Percentiles rank a stretch among this genome's conserved stretches.
These are phyloP conservation scores for Leguminivora glycinivorella DNA, from an alignment of 1,140 invertebrate species.

Conservation along the genomic window DNA sequence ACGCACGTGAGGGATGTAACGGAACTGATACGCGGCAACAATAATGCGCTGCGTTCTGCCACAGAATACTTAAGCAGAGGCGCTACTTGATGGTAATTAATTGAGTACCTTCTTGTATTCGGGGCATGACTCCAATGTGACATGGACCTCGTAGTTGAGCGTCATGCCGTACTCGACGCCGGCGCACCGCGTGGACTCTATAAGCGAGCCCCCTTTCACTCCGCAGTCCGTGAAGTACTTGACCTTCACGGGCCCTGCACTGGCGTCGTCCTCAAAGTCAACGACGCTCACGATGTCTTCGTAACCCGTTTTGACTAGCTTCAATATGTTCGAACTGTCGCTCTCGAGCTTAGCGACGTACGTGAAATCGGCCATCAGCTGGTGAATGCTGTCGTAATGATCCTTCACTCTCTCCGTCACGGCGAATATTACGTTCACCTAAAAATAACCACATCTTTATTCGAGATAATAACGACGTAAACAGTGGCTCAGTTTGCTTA, in stretches of 20 bases:
- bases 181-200: conserved; percentile 75
- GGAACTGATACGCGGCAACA: conserved; percentile 18
- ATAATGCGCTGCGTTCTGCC: conserved; percentile 7
- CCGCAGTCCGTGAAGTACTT: conserved; percentile 81
- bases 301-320: conserved; percentile 81
- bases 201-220: conserved; percentile 61
- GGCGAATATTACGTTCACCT: conserved; percentile 83
- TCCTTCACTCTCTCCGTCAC: conserved; percentile 77
- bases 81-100: conserved; percentile 28
- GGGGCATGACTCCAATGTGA: conserved; percentile 78
- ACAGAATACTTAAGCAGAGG: conserved; percentile 20
- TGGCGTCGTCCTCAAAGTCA: conserved; percentile 79
- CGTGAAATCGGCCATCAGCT: conserved; percentile 77
- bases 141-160: conserved; percentile 79
- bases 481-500: conserved; percentile 34
- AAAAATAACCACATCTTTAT: conserved; percentile 39
- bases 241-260: conserved; percentile 72
- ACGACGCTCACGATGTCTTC: conserved; percentile 80
- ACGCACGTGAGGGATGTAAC: conserved; percentile 19
- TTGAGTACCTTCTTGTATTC: conserved; percentile 63
- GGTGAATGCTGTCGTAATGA: conserved; percentile 78
- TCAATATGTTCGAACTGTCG: conserved; percentile 82
- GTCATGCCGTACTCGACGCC: conserved; percentile 79
- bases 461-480: conserved; percentile 30
- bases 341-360: conserved; percentile 80